Evolutionary conservation across 2,888 invertebrate genomes (phyloP).

Genomic region (Euplexia lucipara): DNA sequence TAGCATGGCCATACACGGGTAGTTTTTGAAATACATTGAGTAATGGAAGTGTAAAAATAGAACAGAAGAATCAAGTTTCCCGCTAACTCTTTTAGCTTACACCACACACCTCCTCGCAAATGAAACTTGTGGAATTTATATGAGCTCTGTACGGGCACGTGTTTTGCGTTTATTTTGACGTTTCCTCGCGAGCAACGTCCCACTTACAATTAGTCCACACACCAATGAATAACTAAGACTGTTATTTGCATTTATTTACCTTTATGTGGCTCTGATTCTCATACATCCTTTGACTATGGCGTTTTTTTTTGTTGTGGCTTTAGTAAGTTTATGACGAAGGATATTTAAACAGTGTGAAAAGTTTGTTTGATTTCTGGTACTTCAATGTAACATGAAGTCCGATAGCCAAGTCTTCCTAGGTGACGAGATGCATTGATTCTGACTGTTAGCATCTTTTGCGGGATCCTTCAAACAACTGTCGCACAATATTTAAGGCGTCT

Average conservation of each 20-base stretch:
- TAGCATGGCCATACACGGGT: no score
- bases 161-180: constrained; percentile 79
- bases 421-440: no score
- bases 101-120: constrained; percentile 72
- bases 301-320: constrained; percentile 30
- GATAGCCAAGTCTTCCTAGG: no score
- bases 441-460: no score
- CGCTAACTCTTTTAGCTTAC: constrained; percentile 47
- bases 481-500: no score
- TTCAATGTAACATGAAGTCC: no score
- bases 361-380: no score
- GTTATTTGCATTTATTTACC: constrained; percentile 54
- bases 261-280: constrained; percentile 53
- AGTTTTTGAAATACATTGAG: not conserved
- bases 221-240: constrained; percentile 60
- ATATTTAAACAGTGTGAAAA: no score
- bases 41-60: not conserved
- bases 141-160: constrained; percentile 79
- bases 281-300: constrained; percentile 40
- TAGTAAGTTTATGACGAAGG: constrained; percentile 17
- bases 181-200: constrained; percentile 67
- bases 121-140: constrained; percentile 86
- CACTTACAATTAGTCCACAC: constrained; percentile 61
- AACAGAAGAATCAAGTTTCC: not conserved
- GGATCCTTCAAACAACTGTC: no score